A percentile compares a stretch with the other conserved stretches of the same genome.
Evolutionary conservation across 2,113 vertebrate genomes (phyloP).

Genomic region (Ciconia maguari): DNA sequence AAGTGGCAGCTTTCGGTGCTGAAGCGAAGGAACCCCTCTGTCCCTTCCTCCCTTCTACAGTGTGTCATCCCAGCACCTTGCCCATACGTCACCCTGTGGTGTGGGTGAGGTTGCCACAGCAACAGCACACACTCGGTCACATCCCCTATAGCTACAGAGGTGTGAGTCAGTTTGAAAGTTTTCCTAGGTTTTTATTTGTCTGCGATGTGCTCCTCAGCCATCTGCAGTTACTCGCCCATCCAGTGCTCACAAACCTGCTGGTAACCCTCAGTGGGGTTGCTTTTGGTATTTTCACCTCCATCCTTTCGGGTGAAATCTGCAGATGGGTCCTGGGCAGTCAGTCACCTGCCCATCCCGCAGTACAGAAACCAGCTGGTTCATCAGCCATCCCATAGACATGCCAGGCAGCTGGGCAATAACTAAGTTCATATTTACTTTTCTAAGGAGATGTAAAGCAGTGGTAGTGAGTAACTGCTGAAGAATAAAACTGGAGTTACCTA

Average conservation of each 20-base stretch:
- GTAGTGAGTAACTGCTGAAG: background rate
- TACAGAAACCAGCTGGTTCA: background rate
- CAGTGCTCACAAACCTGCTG: background rate
- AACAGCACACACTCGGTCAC: conserved; percentile 14
- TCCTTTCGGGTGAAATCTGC: background rate
- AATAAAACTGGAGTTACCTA: background rate
- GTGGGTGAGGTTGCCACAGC: conserved; percentile 27
- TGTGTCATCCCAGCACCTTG: background rate
- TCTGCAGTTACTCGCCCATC: background rate
- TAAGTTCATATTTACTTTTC: background rate
- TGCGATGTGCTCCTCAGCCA: background rate
- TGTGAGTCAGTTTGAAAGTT: conserved; percentile 51
- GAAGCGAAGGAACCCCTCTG: background rate
- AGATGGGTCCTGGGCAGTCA: fast-evolving
- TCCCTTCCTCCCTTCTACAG: background rate
- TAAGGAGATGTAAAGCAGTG: background rate
- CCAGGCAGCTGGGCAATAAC: background rate
- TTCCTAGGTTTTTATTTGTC: conserved; percentile 46
- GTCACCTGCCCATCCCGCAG: background rate
- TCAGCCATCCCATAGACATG: background rate
- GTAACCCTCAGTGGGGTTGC: background rate
- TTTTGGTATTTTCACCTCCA: background rate
- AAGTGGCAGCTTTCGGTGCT: background rate
- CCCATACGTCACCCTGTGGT: background rate
- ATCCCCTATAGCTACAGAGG: background rate